A percentile compares a stretch with the other conserved stretches of the same genome.
Evolutionary conservation across 2,888 invertebrate species (phyloP).

Genomic region (Neocrepidodera transversa): DNA sequence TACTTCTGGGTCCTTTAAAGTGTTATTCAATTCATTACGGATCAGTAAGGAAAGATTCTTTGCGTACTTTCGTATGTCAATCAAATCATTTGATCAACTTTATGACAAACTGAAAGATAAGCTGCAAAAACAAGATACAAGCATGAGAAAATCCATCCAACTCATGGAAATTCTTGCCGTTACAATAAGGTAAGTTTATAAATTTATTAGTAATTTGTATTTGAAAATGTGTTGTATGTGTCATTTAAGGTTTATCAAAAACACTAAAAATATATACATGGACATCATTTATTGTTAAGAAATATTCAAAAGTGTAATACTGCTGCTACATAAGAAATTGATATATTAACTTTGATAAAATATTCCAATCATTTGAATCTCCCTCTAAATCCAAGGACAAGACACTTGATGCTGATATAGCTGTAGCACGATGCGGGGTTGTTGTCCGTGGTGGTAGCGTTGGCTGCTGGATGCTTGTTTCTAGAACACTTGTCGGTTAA

Average conservation of each 20-base stretch:
- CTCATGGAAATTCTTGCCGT: not conserved
- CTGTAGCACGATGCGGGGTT: constrained; percentile 7
- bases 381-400: constrained; percentile 2
- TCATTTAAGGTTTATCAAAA: no score
- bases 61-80: constrained; percentile 10
- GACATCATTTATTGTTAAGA: no score
- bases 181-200: constrained; percentile 13
- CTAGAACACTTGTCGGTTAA: constrained; percentile 2
- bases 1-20: constrained; percentile 13
- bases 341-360: no score
- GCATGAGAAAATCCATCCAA: constrained; percentile 16
- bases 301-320: no score
- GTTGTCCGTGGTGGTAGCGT: constrained; percentile 1
- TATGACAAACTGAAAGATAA: constrained; percentile 15
- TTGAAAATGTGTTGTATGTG: no score
- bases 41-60: constrained; percentile 14
- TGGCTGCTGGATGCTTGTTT: constrained; percentile 3
- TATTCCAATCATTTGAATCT: not conserved
- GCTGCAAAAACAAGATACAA: constrained; percentile 14
- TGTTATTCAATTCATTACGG: constrained; percentile 14
- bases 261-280: no score
- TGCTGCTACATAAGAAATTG: no score
- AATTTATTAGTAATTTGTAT: no score
- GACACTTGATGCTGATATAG: constrained; percentile 4
- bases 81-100: constrained; percentile 18